Percentiles rank a stretch among this genome's conserved stretches.
These are phyloP conservation scores for Platycheirus albimanus DNA, from an alignment of 2,888 invertebrate species.

Conservation along the genomic window DNA sequence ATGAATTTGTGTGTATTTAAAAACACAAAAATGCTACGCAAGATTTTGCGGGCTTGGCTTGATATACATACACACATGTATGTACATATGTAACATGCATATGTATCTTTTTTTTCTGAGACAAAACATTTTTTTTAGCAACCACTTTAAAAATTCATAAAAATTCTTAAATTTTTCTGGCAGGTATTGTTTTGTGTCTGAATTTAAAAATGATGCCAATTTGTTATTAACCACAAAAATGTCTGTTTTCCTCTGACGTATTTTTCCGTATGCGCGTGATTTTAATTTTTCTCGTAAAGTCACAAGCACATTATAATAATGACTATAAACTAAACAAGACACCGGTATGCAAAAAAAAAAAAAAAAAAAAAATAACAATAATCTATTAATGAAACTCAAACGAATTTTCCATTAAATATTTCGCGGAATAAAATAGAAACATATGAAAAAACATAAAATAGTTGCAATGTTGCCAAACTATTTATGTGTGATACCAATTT, in stretches of 20 bases:
- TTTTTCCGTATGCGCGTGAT: slow-evolving; percentile 41
- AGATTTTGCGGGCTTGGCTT: too few relatives aligned
- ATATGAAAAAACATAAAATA: background rate
- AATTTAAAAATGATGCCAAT: slow-evolving; percentile 30
- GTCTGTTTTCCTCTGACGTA: slow-evolving; percentile 51
- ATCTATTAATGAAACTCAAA: slow-evolving; percentile 10
- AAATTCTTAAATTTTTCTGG: slow-evolving; percentile 3
- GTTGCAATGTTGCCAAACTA: background rate
- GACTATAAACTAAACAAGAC: slow-evolving; percentile 12
- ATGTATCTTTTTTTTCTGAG: background rate
- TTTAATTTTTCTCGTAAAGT: slow-evolving; percentile 22
- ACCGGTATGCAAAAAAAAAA: background rate
- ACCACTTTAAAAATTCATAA: slow-evolving; percentile 1
- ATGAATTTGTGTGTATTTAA: too few relatives aligned
- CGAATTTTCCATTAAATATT: slow-evolving; percentile 17
- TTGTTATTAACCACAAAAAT: slow-evolving; percentile 27
- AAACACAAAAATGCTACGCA: too few relatives aligned
- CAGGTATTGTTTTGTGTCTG: background rate
- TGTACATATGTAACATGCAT: background rate
- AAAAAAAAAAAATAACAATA: background rate
- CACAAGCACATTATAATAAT: slow-evolving; percentile 34
- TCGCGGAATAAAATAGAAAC: background rate
- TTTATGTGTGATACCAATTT: too few relatives aligned
- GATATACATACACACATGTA: background rate
- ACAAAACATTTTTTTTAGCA: background rate